Evolutionary conservation across 2,888 invertebrate species (phyloP).

Genomic region (Diadromus collaris): DNA sequence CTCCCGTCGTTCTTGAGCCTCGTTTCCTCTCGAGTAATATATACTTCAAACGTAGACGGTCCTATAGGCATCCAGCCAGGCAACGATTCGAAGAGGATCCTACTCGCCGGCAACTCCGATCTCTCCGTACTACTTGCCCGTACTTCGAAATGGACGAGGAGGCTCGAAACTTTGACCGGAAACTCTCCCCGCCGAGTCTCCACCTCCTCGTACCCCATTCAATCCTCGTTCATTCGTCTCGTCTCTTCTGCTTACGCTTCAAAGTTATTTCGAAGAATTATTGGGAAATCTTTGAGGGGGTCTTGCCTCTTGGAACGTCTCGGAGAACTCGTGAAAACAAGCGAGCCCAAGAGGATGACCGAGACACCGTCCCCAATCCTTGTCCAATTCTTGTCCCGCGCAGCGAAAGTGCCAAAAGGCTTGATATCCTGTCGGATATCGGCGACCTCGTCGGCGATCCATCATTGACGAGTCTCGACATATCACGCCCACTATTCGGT

Average conservation of each 20-base stretch:
- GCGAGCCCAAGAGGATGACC: neutral
- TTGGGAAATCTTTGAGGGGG: conserved; percentile 70
- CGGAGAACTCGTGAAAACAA: neutral
- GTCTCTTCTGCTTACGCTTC: conserved; percentile 63
- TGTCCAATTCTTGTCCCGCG: neutral
- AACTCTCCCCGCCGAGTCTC: conserved; percentile 46
- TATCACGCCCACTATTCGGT: neutral
- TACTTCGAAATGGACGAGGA: conserved; percentile 45
- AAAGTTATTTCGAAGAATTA: conserved; percentile 76
- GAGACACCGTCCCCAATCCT: neutral
- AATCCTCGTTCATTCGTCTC: conserved; percentile 34
- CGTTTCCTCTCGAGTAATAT: conserved; percentile 34
- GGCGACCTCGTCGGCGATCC: neutral
- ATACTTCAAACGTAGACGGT: conserved; percentile 19
- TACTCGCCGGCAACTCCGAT: conserved; percentile 25
- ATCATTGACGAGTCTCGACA: neutral
- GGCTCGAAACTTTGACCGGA: conserved; percentile 55
- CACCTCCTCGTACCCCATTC: conserved; percentile 13
- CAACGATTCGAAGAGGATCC: conserved; percentile 15
- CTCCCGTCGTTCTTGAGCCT: conserved; percentile 48
- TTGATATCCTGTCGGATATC: neutral
- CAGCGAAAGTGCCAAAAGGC: neutral
- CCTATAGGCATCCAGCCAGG: conserved; percentile 23
- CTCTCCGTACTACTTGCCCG: conserved; percentile 44
- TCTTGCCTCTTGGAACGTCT: neutral